phyloP scores from a whole-genome alignment of 2,113 vertebrate species.

The Mesembrinibis cayennensis region DNA sequence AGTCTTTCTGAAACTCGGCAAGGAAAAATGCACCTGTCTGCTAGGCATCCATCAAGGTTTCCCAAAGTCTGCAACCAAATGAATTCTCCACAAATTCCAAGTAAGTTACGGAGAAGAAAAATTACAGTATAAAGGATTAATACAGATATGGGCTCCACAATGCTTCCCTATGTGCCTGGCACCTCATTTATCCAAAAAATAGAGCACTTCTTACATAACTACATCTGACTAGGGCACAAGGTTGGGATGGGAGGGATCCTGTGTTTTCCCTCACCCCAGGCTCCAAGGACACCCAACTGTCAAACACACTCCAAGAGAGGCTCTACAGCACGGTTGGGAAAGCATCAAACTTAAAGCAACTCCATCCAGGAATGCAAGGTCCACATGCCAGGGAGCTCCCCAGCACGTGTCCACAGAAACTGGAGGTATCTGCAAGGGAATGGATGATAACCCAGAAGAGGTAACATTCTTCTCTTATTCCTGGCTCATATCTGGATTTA shows the following conservation, averaged over 20 bases:
- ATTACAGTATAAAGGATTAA: background rate
- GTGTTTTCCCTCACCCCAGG: background rate
- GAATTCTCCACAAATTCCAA: background rate
- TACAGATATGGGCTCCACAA: background rate
- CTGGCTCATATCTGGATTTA: background rate
- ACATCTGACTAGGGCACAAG: background rate
- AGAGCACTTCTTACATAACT: background rate
- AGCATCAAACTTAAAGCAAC: background rate
- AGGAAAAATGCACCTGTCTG: background rate
- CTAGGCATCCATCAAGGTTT: background rate
- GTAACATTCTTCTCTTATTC: background rate
- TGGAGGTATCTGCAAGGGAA: background rate
- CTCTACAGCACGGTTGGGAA: background rate
- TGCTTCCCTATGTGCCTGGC: background rate
- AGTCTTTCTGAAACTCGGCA: background rate
- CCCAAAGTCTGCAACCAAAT: background rate
- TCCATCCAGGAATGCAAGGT: background rate
- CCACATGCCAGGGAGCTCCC: background rate
- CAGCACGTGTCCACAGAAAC: fast-evolving
- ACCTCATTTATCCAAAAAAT: background rate
- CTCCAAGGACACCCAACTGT: background rate
- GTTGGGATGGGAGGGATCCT: background rate
- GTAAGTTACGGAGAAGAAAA: background rate
- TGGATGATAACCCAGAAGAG: background rate
- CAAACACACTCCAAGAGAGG: background rate